Evolutionary conservation across 2,113 vertebrate genomes (phyloP).

Genomic region (Ciconia stormi): DNA sequence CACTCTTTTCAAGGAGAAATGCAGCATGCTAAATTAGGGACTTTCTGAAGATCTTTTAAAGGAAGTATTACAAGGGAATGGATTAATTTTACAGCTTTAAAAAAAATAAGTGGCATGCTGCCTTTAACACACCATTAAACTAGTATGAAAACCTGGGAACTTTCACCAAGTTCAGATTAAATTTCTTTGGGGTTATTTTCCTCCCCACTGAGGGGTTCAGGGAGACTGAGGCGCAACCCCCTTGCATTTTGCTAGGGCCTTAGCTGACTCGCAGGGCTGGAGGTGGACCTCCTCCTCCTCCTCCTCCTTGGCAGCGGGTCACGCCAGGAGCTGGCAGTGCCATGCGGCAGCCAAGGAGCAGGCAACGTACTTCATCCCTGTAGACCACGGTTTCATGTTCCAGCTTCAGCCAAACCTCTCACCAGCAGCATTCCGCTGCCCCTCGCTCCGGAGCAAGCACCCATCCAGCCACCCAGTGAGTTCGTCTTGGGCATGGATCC

Average conservation of each 20-base stretch:
- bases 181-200: not conserved
- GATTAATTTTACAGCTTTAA: not conserved
- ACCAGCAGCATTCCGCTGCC: not conserved
- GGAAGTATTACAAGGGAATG: not conserved
- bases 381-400: fast-evolving
- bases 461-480: not conserved
- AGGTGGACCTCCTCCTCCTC: not conserved
- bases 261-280: not conserved
- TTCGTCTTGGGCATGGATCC: fast-evolving
- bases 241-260: not conserved
- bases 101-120: not conserved
- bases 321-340: not conserved
- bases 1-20: not conserved
- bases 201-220: not conserved
- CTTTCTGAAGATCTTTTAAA: not conserved
- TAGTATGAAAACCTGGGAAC: not conserved
- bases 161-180: not conserved
- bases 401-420: not conserved
- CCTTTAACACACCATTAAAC: too few species aligned
- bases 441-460: not conserved
- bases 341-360: not conserved
- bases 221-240: not conserved
- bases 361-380: not conserved
- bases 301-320: not conserved
- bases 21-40: not conserved